Conservation (phyloP, 2,888 invertebrate genomes). For the Aphrophora alni region DNA sequence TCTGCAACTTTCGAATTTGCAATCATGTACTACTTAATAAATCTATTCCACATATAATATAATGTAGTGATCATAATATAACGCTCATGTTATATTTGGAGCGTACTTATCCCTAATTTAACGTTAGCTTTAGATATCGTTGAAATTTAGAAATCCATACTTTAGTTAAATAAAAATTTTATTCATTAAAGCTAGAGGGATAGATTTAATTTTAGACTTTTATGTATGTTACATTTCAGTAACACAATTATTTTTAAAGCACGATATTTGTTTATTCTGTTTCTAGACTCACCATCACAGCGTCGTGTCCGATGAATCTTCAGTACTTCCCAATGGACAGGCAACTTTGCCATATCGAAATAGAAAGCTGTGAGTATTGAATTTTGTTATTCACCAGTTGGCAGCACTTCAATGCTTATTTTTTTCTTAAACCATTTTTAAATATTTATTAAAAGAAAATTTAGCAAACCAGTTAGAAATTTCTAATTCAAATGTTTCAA, state of each 20-base stretch:
- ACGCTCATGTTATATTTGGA: too few species aligned
- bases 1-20: too few species aligned
- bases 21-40: too few species aligned
- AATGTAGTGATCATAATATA: too few species aligned
- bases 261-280: constrained; percentile 39
- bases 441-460: not conserved
- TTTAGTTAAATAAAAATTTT: too few species aligned
- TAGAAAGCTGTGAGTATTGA: constrained; percentile 95
- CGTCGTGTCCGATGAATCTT: constrained; percentile 95
- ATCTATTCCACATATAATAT: too few species aligned
- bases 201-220: too few species aligned
- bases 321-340: constrained; percentile 97
- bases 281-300: constrained; percentile 90
- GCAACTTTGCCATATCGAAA: constrained; percentile 92
- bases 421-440: not conserved
- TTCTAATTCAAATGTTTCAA: too few species aligned
- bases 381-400: constrained; percentile 38
- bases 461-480: not conserved
- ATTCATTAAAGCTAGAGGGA: too few species aligned
- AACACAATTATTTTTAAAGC: not conserved
- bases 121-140: too few species aligned
- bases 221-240: constrained; percentile 16
- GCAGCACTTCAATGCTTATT: not conserved
- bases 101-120: too few species aligned
- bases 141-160: too few species aligned